These are phyloP conservation scores for Marmota flaviventris DNA, from an alignment of 2,113 vertebrate species.

Conservation along the genomic window DNA sequence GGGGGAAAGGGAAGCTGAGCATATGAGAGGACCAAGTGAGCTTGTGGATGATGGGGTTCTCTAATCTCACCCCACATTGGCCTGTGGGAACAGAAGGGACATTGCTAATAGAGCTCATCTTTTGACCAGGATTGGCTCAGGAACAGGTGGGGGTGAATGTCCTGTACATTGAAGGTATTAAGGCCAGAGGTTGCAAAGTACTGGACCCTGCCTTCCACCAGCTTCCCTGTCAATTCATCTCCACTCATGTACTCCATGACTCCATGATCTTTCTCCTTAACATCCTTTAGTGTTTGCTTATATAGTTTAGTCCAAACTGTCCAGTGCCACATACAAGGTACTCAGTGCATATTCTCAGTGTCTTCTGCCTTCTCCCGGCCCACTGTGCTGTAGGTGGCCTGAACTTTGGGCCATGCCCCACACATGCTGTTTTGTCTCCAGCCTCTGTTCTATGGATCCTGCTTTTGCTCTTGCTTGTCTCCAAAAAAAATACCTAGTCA, in stretches of 20 bases:
- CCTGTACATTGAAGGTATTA: neutral
- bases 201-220: neutral
- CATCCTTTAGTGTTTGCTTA: neutral
- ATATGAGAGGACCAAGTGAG: neutral
- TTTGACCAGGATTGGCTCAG: neutral
- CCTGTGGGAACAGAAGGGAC: neutral
- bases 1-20: neutral
- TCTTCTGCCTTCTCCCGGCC: neutral
- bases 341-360: neutral
- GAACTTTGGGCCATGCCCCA: too few species aligned
- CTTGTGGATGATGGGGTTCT: neutral
- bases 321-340: neutral
- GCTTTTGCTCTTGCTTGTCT: neutral
- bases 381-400: neutral
- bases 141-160: neutral
- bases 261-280: neutral
- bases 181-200: neutral
- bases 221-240: neutral
- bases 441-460: neutral
- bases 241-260: neutral
- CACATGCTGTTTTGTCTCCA: neutral
- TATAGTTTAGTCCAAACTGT: neutral
- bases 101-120: neutral
- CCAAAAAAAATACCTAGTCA: neutral
- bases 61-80: neutral